Evolutionary conservation across 1,140 invertebrate genomes (phyloP).

Genomic region (Frieseomelitta varia): DNA sequence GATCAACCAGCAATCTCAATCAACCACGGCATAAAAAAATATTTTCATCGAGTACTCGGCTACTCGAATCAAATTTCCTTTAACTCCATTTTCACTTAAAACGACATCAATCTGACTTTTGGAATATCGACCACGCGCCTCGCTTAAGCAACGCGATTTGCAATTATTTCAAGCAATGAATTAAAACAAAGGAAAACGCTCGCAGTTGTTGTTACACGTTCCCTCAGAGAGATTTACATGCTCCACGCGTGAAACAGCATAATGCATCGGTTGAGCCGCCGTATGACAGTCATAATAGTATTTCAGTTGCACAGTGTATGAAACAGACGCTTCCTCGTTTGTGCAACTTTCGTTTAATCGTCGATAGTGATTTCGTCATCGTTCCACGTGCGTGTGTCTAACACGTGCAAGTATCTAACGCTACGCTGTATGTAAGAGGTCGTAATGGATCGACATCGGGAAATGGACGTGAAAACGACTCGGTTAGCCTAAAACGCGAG

Average conservation of each 20-base stretch:
- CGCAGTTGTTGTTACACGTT: neutral
- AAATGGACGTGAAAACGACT: neutral
- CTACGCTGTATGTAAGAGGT: neutral
- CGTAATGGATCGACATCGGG: neutral
- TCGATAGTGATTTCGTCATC: neutral
- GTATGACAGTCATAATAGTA: neutral
- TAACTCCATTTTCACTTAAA: neutral
- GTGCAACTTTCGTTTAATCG: constrained; percentile 4
- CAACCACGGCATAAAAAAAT: neutral
- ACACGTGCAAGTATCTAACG: too few relatives aligned
- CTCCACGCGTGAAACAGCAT: too few relatives aligned
- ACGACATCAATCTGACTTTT: neutral
- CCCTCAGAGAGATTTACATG: neutral
- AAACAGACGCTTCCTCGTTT: neutral
- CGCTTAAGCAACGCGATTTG: too few relatives aligned
- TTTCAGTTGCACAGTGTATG: neutral
- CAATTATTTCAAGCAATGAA: neutral
- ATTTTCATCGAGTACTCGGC: neutral
- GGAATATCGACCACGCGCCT: neutral
- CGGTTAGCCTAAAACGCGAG: neutral
- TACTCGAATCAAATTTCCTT: neutral
- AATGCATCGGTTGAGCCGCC: neutral
- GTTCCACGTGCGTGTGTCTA: too few relatives aligned
- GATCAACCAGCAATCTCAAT: neutral
- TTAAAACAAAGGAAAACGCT: neutral